A percentile compares a stretch with the other conserved stretches of the same genome.
phyloP scores from a whole-genome alignment of 2,888 invertebrate genomes.

The Volucella inflata region DNA sequence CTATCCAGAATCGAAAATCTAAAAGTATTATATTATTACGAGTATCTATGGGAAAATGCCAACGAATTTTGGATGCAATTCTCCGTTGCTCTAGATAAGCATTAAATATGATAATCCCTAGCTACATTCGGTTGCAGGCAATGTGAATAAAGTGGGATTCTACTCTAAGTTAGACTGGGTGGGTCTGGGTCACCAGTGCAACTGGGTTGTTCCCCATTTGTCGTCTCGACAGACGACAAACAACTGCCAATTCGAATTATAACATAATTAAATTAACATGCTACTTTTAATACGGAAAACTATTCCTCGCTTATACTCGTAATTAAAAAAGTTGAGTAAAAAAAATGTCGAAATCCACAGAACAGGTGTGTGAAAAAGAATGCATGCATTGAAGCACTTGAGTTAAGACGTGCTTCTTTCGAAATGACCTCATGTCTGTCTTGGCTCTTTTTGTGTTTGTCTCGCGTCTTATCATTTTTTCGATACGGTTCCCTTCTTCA shows the following conservation, averaged over 20 bases:
- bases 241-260: conserved; percentile 60
- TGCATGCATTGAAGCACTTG: neutral
- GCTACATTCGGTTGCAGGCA: neutral
- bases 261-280: conserved; percentile 60
- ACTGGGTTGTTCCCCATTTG: conserved; percentile 22
- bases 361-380: conserved; percentile 56
- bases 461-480: conserved; percentile 19
- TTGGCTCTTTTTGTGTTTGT: conserved; percentile 29
- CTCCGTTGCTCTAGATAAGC: conserved; percentile 59
- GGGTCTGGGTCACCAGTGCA: conserved; percentile 17
- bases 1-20: neutral
- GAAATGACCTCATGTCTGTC: conserved; percentile 25
- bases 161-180: neutral
- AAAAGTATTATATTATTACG: too few relatives aligned
- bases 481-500: neutral
- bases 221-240: conserved; percentile 35
- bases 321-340: neutral
- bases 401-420: conserved; percentile 27
- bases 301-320: conserved; percentile 5
- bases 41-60: conserved; percentile 63
- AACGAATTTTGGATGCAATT: conserved; percentile 59
- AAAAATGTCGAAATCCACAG: neutral
- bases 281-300: conserved; percentile 59
- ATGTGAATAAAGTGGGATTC: neutral
- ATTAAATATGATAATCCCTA: conserved; percentile 62